Base-by-base conservation (phyloP, 2,888 invertebrate genomes). In the Aplocera efformata region DNA sequence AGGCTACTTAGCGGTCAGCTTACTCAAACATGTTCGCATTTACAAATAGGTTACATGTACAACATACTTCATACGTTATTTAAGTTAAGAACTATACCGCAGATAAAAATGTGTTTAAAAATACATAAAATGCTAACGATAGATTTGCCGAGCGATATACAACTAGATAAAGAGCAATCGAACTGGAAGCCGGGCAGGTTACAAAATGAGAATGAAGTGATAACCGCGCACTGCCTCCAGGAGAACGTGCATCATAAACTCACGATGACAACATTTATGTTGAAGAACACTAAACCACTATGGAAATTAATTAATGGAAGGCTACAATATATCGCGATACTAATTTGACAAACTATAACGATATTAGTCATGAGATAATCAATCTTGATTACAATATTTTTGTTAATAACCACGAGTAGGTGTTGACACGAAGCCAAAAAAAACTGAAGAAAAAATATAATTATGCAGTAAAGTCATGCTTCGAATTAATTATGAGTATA, bases 401-500 rank as follows among this genome's bases (percentile, higher is more conserved):
- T 32, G 20, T 45, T 42, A 32, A 20, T 10, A 11, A 23, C 10
- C 23, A 32, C 23, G 25, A n/a, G 20, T 23, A 41, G 8, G 35
- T 37, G 48, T 44, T 34, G 48, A 48, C 48, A 42, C 25, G 17
- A 43, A 11, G 20, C 17, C n/a, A 10, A 9, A 42, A 24, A 48
- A 40, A 49, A 48, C 21, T 24, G 1, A 11, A 30, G 5, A 26
- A 41, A 43, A 42, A 45, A 27, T 22, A 33, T 43, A 34, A 44
- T 38, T 45, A 43, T 28, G 41, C 30, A 32, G 17, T 32, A 22
- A 33, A 44, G 31, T 42, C 36, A 32, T 34, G 47, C 43, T 32
- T 23, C 33, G 46, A 48, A 46, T 51, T 36, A 48, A 47, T 46
- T 44, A 47, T 22, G 32, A 43, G 43, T 46, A 17, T 37, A 41